Evolutionary conservation across 2,797 vertebrate genomes (phyloP).

Genomic region (Crocidura indochinensis): DNA sequence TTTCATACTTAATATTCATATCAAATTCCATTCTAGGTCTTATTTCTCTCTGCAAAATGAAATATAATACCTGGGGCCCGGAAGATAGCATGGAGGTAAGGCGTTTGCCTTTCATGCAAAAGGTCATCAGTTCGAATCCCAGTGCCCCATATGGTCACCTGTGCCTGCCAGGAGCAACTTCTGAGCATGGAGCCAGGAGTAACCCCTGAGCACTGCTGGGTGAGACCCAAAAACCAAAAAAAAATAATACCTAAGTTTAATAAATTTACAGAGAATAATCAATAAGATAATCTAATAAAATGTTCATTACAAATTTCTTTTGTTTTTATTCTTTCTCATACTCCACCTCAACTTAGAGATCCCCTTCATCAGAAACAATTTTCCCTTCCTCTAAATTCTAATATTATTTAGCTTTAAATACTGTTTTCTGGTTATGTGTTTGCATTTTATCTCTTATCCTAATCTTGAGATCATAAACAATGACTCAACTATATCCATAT

Average conservation of each 20-base stretch:
- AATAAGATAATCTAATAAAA: neutral
- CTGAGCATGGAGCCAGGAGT: no score
- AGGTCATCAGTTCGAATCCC: no score
- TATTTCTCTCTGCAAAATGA: constrained; percentile 34
- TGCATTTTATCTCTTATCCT: neutral
- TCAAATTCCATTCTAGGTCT: neutral
- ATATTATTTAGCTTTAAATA: neutral
- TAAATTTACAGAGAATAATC: constrained; percentile 7
- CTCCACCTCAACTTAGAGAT: neutral
- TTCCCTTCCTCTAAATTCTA: neutral
- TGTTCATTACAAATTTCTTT: neutral
- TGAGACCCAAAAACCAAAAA: no score
- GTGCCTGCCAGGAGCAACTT: no score
- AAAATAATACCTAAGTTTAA: constrained; percentile 31
- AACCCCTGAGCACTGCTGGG: no score
- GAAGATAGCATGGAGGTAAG: no score
- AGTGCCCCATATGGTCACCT: no score
- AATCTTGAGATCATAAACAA: constrained; percentile 1
- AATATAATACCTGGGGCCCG: no score
- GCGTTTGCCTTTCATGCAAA: no score
- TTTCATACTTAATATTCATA: neutral
- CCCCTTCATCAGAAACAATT: neutral
- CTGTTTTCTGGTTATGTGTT: neutral
- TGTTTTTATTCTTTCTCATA: no score
- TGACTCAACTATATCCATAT: neutral